Evolutionary conservation across 2,888 invertebrate genomes (phyloP).

Genomic region (Mythimna vitellina): DNA sequence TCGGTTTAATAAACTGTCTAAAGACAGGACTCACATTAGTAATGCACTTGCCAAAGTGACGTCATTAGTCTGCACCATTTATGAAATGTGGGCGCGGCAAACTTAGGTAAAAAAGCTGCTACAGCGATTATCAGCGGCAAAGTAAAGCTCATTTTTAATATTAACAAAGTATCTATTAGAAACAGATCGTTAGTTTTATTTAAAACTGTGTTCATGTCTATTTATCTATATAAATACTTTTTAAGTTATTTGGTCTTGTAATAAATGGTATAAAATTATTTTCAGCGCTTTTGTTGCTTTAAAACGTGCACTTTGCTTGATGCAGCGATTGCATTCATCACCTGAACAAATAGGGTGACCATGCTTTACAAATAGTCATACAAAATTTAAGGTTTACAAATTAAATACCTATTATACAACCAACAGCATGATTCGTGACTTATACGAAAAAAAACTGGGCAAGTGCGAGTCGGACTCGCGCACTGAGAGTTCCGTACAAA

Average conservation of each 20-base stretch:
- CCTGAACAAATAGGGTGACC: conserved; percentile 66
- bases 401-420: too few relatives aligned
- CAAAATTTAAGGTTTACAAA: too few relatives aligned
- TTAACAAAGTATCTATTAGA: too few relatives aligned
- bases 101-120: conserved; percentile 23
- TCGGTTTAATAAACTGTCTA: conserved; percentile 68
- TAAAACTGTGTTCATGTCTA: too few relatives aligned
- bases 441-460: too few relatives aligned
- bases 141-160: background rate
- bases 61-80: conserved; percentile 81
- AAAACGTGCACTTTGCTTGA: conserved; percentile 63
- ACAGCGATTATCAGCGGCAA: conserved; percentile 27
- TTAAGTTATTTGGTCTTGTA: too few relatives aligned
- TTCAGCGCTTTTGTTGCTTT: conserved; percentile 57
- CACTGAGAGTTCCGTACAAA: too few relatives aligned
- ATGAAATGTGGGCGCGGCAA: conserved; percentile 72
- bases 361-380: conserved; percentile 8
- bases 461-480: too few relatives aligned
- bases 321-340: conserved; percentile 80
- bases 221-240: too few relatives aligned
- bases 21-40: conserved; percentile 67
- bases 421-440: too few relatives aligned
- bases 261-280: background rate
- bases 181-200: too few relatives aligned
- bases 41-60: conserved; percentile 81